A percentile compares a stretch with the other conserved stretches of the same genome.
Evolutionary conservation across 2,113 vertebrate genomes (phyloP).

Genomic region (Tyto alba): DNA sequence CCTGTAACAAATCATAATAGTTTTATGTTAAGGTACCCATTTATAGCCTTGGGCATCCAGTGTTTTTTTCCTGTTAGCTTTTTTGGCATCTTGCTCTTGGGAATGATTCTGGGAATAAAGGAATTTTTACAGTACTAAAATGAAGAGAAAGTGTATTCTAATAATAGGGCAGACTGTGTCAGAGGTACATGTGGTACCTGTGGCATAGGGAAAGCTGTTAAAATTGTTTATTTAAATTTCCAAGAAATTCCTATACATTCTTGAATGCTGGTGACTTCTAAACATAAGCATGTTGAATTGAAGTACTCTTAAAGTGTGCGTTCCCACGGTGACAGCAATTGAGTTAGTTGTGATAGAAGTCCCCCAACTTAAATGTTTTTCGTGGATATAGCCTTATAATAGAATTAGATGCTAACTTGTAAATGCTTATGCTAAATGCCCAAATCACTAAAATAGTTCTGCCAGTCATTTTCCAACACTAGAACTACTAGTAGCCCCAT

Average conservation of each 20-base stretch:
- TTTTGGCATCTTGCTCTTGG: slow-evolving; percentile 33
- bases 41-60: slow-evolving; percentile 54
- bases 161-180: background rate
- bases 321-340: background rate
- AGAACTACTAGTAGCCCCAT: background rate
- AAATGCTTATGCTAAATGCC: background rate
- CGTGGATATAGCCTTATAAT: background rate
- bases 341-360: background rate
- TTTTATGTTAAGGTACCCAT: slow-evolving; percentile 32
- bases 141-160: background rate
- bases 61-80: slow-evolving; percentile 3
- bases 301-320: background rate
- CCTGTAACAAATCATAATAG: background rate
- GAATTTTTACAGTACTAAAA: background rate
- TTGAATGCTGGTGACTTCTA: background rate
- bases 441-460: background rate
- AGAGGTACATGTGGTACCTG: background rate
- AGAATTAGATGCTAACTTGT: background rate
- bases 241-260: background rate
- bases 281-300: background rate
- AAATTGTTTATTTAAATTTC: background rate
- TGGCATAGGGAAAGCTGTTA: background rate
- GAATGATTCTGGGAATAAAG: slow-evolving; percentile 52
- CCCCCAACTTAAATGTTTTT: background rate
- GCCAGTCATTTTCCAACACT: background rate